Conservation (phyloP, 2,888 invertebrate species). For the Watsonalla binaria region DNA sequence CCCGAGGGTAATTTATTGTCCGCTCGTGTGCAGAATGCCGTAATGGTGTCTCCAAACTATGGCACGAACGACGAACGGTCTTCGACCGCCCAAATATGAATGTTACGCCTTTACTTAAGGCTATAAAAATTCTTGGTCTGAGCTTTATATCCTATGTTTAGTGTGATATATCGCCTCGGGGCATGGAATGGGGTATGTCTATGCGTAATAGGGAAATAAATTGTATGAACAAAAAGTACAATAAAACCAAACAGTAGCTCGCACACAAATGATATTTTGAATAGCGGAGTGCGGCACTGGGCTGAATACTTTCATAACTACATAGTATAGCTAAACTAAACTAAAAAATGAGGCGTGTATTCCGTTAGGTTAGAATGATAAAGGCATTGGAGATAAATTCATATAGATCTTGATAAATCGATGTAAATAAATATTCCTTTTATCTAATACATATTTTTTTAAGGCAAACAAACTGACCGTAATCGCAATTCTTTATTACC, state of each 20-base stretch:
- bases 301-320: no score
- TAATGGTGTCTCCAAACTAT: constrained; percentile 56
- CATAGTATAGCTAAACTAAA: no score
- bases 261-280: not conserved
- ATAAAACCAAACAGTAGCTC: not conserved
- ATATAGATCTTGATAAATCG: no score
- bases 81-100: constrained; percentile 42
- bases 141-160: constrained; percentile 28
- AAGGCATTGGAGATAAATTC: no score
- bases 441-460: no score
- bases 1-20: constrained; percentile 53
- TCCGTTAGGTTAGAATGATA: no score
- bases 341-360: no score
- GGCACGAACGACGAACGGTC: constrained; percentile 32
- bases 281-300: no score
- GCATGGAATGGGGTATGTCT: not conserved
- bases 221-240: constrained; percentile 17
- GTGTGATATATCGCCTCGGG: constrained; percentile 1
- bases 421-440: no score
- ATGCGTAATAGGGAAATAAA: constrained; percentile 2
- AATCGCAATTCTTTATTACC: no score
- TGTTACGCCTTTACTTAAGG: constrained; percentile 34
- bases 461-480: no score
- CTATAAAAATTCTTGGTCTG: constrained; percentile 50
- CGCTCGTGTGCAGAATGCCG: constrained; percentile 55